phyloP scores from a whole-genome alignment of 2,113 vertebrate genomes.

The Puntigrus tetrazona region DNA sequence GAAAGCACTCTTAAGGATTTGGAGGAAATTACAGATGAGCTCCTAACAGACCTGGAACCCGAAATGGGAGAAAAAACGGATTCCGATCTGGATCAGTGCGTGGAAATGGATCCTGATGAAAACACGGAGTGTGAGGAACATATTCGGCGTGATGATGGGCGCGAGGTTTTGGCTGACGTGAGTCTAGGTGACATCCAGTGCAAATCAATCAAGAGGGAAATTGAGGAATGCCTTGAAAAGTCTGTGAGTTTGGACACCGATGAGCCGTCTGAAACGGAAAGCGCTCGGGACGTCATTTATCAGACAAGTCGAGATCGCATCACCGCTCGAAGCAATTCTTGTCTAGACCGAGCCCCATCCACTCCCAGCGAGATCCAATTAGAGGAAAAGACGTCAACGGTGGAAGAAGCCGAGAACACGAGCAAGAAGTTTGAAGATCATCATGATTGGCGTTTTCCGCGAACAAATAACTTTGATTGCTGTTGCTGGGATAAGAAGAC shows the following conservation, averaged over 20 bases:
- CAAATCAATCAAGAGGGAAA: neutral
- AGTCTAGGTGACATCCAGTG: neutral
- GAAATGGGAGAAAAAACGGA: neutral
- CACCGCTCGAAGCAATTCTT: neutral
- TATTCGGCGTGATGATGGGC: neutral
- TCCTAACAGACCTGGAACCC: neutral
- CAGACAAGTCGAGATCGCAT: constrained; percentile 15
- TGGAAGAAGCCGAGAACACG: neutral
- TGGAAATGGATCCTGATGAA: constrained; percentile 7
- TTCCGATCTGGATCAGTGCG: constrained; percentile 21
- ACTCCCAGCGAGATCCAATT: neutral
- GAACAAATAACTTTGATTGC: constrained; percentile 10
- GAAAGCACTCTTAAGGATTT: neutral
- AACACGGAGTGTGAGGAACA: neutral
- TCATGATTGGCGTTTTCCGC: neutral
- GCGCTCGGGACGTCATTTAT: constrained; percentile 44
- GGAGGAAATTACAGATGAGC: constrained; percentile 12
- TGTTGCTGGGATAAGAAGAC: constrained; percentile 12
- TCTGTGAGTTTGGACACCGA: constrained; percentile 24
- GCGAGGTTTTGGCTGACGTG: neutral
- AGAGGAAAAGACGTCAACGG: neutral
- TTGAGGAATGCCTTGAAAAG: constrained; percentile 5
- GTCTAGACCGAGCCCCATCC: neutral
- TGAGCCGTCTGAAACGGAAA: constrained; percentile 52
- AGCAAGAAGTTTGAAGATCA: neutral